Base-by-base conservation (phyloP, 2,113 vertebrate genomes). In the Anolis carolinensis region DNA sequence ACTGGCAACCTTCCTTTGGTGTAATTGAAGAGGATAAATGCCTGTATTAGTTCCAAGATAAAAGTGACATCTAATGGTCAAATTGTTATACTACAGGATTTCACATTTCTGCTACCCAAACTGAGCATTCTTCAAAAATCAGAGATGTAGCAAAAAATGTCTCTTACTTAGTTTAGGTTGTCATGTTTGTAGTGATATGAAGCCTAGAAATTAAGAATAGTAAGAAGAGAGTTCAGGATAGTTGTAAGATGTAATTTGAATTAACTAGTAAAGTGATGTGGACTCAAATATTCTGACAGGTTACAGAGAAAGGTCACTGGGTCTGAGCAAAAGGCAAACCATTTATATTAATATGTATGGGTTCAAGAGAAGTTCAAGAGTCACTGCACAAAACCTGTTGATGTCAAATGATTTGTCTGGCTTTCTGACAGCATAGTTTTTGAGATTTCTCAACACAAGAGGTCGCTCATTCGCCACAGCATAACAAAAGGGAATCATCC, bases 391-490 rank as follows among this genome's bases (percentile, higher is more conserved):
- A 68, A 79, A 30, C 8, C 1, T 13, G 36, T 72, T 83, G 20
- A 1, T 11, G 78, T 59, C 81, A 36, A 10, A 4, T 1, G 87
- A 86, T 73, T 72, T 6, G 36, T 72, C 34, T 36, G 50, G 48
- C 27, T 16, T 84, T 80, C 23, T 2, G 55, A 21, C 59, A 25
- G 50, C 3, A 0, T 3, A 25, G 73, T 50, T 62, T 91, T 39
- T 72, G 83, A 82, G 1, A 7, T 7, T 0, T 90, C 88, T 89
- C 27, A 83, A 83, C 95, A 93, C 93, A 92, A 95, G 95, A 93
- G 94, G 95, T 93, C 95, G 83, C 93, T 93, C 94, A 55, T 89
- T 87, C 92, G 90, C 95, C 92, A 0, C 44, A 68, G 50, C 85
- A 85, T 50, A 65, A 65, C 63, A 68, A 25, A 59, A 59, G 18